Evolutionary conservation across 2,113 vertebrate species (phyloP), one percentile per base, ranked within the genome.

Genomic region (Egretta garzetta): DNA sequence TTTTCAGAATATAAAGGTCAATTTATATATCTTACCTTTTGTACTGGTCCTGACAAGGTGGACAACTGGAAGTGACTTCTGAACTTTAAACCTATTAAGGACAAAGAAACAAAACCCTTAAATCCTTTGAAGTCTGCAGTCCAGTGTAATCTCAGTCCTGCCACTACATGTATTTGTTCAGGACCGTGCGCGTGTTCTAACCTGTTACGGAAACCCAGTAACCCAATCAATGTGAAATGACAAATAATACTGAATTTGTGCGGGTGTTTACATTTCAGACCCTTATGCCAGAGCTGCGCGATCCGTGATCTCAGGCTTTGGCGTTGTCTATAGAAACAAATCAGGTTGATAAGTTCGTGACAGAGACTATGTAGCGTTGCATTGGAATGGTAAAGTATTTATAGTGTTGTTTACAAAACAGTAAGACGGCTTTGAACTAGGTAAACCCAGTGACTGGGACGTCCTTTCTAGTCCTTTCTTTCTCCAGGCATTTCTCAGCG

Each of bases 321-420:
- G 39, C 1, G 0, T 20, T 77, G 59, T 19, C 26, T 50, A 30
- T 77, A 59, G 68, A 82, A 96, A 83, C 86, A 67, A 94, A 94
- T 80, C 20, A 70, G 55, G n/a, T n/a, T 58, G 63, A 66, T 90
- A 68, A 73, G 19, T 94, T 80, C 1, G 1, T 74, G 71, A 71
- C 60, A 72, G 76, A 77, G 70, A 68, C 41, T 70, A 20, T 2
- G 47, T 33, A 64, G 71, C 17, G 32, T 86, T 94, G 89, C 84
- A 53, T 82, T 18, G 23, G 56, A 76, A 10, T 47, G 71, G 64
- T 75, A 41, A 94, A 72, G 70, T 94, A 85, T 91, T 96, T 96
- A 73, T 50, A 68, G 77, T 53, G 74, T 68, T 94, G 93, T 93
- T 96, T 96, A 90, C 86, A 81, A 90, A 95, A 80, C 87, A 91